Evolutionary conservation across 2,888 invertebrate species (phyloP).

Genomic region (Eristalinus sepulchralis): DNA sequence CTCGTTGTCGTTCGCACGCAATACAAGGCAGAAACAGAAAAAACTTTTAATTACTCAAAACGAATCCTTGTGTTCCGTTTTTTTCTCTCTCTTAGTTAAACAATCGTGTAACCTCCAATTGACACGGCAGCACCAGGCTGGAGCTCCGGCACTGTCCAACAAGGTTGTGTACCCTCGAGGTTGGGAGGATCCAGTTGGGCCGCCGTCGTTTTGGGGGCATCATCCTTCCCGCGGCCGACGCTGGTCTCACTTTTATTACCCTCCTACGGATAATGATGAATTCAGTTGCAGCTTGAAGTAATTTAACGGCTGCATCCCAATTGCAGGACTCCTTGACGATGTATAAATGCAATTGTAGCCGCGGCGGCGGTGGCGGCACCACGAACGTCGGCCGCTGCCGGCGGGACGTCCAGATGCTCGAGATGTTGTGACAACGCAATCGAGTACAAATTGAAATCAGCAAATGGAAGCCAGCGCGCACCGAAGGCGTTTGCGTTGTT

Average conservation of each 20-base stretch:
- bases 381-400: neutral
- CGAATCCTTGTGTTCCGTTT: neutral
- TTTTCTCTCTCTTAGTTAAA: neutral
- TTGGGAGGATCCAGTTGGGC: constrained; percentile 14
- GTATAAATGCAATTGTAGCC: constrained; percentile 34
- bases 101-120: constrained; percentile 30
- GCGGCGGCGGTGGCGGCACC: neutral
- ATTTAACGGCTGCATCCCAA: constrained; percentile 54
- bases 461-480: constrained; percentile 34
- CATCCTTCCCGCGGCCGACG: neutral
- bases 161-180: constrained; percentile 5
- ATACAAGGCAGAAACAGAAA: neutral
- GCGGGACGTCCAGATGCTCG: constrained; percentile 47
- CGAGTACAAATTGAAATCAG: constrained; percentile 6
- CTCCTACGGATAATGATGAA: neutral
- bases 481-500: constrained; percentile 64
- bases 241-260: constrained; percentile 5
- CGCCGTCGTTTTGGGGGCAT: neutral
- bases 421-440: constrained; percentile 63
- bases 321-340: constrained; percentile 26
- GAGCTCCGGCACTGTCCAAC: neutral
- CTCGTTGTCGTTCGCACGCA: constrained; percentile 1
- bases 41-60: constrained; percentile 27
- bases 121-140: constrained; percentile 8
- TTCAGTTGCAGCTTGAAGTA: constrained; percentile 48